Conservation (phyloP, 2,797 vertebrate genomes). For the Labeo calbasu region DNA sequence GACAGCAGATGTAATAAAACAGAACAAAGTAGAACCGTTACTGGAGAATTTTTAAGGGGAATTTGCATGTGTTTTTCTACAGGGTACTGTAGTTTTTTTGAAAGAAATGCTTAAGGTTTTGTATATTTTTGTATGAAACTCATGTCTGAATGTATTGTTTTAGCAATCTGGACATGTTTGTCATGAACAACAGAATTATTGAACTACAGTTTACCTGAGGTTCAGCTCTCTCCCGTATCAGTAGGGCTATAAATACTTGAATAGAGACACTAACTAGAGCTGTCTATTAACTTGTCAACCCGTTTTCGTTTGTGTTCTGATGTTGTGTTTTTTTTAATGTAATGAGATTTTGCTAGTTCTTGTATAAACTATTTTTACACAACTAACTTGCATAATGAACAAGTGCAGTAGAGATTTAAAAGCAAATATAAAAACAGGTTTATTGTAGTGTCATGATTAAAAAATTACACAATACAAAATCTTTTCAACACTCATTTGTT, state of each 20-base stretch:
- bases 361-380: constrained; percentile 13
- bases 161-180: neutral
- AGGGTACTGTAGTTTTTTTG: neutral
- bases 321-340: neutral
- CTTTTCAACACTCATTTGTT: constrained; percentile 51
- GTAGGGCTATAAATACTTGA: constrained; percentile 13
- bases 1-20: neutral
- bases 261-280: neutral
- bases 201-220: constrained; percentile 12
- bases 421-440: constrained; percentile 70
- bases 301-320: neutral
- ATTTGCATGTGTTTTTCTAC: constrained; percentile 13
- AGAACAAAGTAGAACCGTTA: neutral
- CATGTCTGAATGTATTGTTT: neutral
- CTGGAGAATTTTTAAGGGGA: neutral
- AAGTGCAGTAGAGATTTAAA: constrained; percentile 45
- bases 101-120: neutral
- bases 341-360: neutral
- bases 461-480: constrained; percentile 67
- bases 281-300: neutral
- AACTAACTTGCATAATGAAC: neutral
- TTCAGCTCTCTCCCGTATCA: neutral
- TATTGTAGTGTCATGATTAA: constrained; percentile 79
- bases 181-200: neutral
- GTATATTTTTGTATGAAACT: neutral